Base-by-base conservation (phyloP, 2,888 invertebrate species). In the Thymelicus acteon region DNA sequence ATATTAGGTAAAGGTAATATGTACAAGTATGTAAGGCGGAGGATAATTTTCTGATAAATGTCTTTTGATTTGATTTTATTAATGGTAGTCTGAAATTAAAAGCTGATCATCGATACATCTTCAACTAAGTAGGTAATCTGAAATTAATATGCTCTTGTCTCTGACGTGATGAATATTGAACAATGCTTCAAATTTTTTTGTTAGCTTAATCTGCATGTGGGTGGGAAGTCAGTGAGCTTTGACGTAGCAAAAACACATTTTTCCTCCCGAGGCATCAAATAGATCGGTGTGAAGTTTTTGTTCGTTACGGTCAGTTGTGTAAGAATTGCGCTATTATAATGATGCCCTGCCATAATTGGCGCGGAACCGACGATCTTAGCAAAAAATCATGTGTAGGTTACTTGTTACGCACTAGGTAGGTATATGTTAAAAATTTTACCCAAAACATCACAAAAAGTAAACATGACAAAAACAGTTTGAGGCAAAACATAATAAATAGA, bases 281-380 rank as follows among this genome's bases (percentile, higher is more conserved):
- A 44, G 54, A 54, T 52, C 12, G 39, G 5, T 61, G 31, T 49
- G 48, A 58, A 24, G 72, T 77, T 77, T 77, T 77, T 76, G 75
- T 75, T 76, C 74, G 73, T 74, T 72, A 75, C 48, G 37, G 63
- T 71, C 71, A 71, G 72, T 74, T 75, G 74, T 72, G 67, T 72
- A 58, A 72, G 67, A 67, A 65, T 24, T 68, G 39, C 58, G 66
- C 47, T 47, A 37, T 61, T 71, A 67, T 60, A 58, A 47, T 47
- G 15, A 64, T n/a, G 12, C 15, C 62, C 58, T 31, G 15, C 60
- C 60, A 64, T 44, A 57, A 7, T 31, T 72, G 60, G 57, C 44
- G 8, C n/a, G 58, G 8, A 24, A 6, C 10, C 13, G 19, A 58
- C 2, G n/a, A 58, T 12, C 6, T 6, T 39, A 13, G 5, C n/a